A percentile compares a stretch with the other conserved stretches of the same genome.
Conservation (phyloP, 2,888 invertebrate genomes). For the Molorchus minor region DNA sequence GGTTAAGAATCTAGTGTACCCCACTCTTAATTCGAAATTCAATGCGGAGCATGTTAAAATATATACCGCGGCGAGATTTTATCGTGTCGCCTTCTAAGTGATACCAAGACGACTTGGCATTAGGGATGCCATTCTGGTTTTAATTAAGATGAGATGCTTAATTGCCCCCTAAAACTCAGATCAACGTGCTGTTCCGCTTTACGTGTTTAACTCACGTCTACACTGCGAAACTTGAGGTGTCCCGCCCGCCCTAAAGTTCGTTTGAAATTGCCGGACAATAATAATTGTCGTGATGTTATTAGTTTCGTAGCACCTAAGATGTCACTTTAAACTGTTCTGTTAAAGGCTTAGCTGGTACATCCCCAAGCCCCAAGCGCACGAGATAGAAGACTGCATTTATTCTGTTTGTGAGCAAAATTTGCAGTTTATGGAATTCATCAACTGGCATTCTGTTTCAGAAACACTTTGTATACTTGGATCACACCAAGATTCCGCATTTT, state of each 20-base stretch:
- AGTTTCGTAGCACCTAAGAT: too few species aligned
- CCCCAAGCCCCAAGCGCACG: too few species aligned
- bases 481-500: neutral
- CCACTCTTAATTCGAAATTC: slow-evolving; percentile 58
- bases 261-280: too few species aligned
- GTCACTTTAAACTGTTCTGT: too few species aligned
- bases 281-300: too few species aligned
- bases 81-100: slow-evolving; percentile 50
- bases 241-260: too few species aligned
- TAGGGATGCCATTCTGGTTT: slow-evolving; percentile 57
- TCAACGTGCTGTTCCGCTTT: slow-evolving; percentile 46
- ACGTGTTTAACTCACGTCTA: slow-evolving; percentile 25
- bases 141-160: slow-evolving; percentile 61
- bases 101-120: slow-evolving; percentile 55
- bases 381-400: too few species aligned
- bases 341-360: too few species aligned
- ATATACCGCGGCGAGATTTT: slow-evolving; percentile 53
- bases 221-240: slow-evolving; percentile 30
- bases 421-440: too few species aligned
- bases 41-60: slow-evolving; percentile 56
- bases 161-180: slow-evolving; percentile 51
- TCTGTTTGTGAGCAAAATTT: too few species aligned
- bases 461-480: too few species aligned
- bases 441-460: too few species aligned
- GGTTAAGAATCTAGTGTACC: slow-evolving; percentile 1